Base-by-base conservation (phyloP, 2,888 invertebrate species). In the Petrophora chlorosata region DNA sequence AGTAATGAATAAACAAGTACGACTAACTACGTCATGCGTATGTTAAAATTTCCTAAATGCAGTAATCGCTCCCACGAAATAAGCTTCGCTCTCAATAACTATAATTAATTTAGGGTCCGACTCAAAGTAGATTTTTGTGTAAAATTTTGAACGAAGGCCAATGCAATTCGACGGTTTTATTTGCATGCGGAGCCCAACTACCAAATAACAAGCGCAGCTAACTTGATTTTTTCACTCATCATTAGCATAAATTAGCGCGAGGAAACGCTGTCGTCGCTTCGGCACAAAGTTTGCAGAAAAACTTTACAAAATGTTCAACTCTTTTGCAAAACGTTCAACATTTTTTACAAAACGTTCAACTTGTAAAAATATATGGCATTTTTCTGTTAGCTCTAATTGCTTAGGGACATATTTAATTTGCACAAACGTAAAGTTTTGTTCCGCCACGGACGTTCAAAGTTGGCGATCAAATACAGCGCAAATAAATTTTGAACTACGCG, bases 301-400 rank as follows among this genome's bases (percentile, higher is more conserved):
- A 40, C 10, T 19, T 19, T 8, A 10, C 2, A 19, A 34, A 28
- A 13, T 23, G 12, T 5, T 8, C 10, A 23, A 4, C 10, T 2
- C 4, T 16, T 32, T 32, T n/a, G 16, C 19, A 23, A 23, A 9
- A 35, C 14, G 23, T n/a, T n/a, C 7, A 8, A 34, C 19, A n/a
- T n/a, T 19, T 53, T 57, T 54, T 52, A 44, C 10, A 47, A 17
- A 28, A 36, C 23, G 22, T 44, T 13, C 5, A 36, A 30, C 15
- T 32, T 23, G 42, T 33, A 15, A 16, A 62, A 62, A 63, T n/a
- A 67, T 63, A 63, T 59, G 47, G 59, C 63, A 56, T 63, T 63
- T 64, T 58, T 55, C 55, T 48, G 50, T 54, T 19, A 26, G 26
- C 23, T 56, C 56, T 65, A 67, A 70, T 67, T 66, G 62, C 60